Base-by-base conservation (phyloP, 2,888 invertebrate genomes). In the Tetranychus piercei region DNA sequence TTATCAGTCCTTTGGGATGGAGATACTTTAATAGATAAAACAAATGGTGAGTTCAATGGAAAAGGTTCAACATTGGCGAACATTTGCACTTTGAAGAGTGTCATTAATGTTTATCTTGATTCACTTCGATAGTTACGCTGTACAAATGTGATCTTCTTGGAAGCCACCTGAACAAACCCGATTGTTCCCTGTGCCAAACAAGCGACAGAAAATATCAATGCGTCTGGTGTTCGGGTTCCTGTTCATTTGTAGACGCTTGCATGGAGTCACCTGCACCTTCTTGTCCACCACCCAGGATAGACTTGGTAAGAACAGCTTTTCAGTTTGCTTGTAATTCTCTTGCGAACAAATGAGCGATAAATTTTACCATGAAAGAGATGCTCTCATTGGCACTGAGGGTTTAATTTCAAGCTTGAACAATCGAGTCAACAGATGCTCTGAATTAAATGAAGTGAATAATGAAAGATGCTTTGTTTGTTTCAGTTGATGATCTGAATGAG, bases 141-240 rank as follows among this genome's bases (percentile, higher is more conserved):
- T 99, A 95, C 83, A 96, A 96, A 83, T 99, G 97, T 85, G 91
- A 92, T 83, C 90, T 93, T 77, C 85, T 97, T 78, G 96, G 95
- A 44, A 93, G 93, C 11, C 93, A 94, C 82, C 87, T 92, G 74
- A 92, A 92, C 81, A 91, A 92, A 81, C 90, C 92, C 15, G 99
- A 99, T 83, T 99, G 97, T 83, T 95, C 95, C 74, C 86, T 95
- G 70, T 99, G 99, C 83, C 90, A 94, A 76, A 94, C 94, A 2
- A 87, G 95, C 76, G 83, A 83, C 73, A 87, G 89, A 22, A 88
- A 91, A 80, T 94, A 94, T 82, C 89, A 91, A 79, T 99, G 99
- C 82, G 90, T 91, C 72, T 99, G 96, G 97, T 97, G 97, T 84
- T 89, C 89, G 7, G 90, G 90, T 81, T 88, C 89, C 34, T 94